These are phyloP conservation scores for Phenganax subtilis DNA, from an alignment of 92 coral and sea anemone species.

Conservation along the genomic window DNA sequence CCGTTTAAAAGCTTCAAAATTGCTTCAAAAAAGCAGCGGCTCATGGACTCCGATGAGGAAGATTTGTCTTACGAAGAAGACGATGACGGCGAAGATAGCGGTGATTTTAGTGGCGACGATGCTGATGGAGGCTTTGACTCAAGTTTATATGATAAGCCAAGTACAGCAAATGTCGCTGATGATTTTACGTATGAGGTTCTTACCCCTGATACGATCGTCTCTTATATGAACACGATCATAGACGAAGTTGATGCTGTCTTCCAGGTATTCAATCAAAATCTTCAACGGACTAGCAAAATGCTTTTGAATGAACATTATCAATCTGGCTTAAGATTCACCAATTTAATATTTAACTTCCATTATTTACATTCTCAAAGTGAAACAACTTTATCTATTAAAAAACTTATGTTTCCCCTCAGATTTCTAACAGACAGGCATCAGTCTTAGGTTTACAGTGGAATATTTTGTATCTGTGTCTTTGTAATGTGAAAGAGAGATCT, in stretches of 20 bases:
- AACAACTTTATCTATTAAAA: too few relatives aligned
- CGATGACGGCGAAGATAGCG: conserved; percentile 60
- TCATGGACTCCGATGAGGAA: conserved; percentile 96
- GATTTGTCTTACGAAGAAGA: conserved; percentile 66
- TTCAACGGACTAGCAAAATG: background rate
- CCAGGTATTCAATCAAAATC: conserved; percentile 61
- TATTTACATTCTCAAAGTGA: too few relatives aligned
- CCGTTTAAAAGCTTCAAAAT: conserved; percentile 35
- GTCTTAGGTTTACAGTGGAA: too few relatives aligned
- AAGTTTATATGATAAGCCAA: conserved; percentile 77
- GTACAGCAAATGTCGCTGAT: conserved; percentile 75
- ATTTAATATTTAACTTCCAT: too few relatives aligned
- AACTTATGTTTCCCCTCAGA: too few relatives aligned
- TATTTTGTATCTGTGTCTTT: too few relatives aligned
- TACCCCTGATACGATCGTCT: conserved; percentile 90
- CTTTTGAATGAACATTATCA: too few relatives aligned
- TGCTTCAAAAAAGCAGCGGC: conserved; percentile 43
- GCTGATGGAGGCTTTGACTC: conserved; percentile 82
- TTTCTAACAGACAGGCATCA: too few relatives aligned
- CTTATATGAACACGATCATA: conserved; percentile 91
- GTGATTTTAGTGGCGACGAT: conserved; percentile 67
- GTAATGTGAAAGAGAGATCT: too few relatives aligned
- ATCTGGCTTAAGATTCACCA: too few relatives aligned
- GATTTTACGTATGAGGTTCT: conserved; percentile 97
- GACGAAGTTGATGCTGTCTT: conserved; percentile 96